Conservation (phyloP, 2,888 invertebrate genomes). For the Cataglyphis rosenhaueri region DNA sequence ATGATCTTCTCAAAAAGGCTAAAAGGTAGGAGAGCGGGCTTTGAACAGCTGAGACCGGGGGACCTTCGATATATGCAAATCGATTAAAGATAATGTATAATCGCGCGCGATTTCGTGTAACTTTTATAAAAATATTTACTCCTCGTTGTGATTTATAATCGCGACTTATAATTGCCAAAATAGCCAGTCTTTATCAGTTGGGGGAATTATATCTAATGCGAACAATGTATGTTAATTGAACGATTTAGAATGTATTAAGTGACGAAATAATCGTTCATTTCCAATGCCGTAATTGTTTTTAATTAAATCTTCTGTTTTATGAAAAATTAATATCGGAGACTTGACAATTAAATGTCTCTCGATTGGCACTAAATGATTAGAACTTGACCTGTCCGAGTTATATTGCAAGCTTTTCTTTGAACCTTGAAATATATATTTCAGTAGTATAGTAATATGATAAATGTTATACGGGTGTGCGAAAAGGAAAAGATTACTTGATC, state of each 20-base stretch:
- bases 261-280: background rate
- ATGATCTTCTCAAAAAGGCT: slow-evolving; percentile 86
- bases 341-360: background rate
- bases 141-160: background rate
- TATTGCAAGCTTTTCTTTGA: background rate
- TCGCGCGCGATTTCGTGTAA: background rate
- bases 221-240: background rate
- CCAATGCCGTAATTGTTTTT: background rate
- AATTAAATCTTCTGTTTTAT: background rate
- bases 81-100: background rate
- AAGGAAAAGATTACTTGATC: slow-evolving; percentile 18
- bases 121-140: background rate
- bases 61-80: background rate
- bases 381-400: background rate
- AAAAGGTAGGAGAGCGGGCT: slow-evolving; percentile 85
- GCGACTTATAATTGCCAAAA: background rate
- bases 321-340: background rate
- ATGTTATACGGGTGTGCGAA: background rate
- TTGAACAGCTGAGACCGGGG: background rate
- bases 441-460: background rate
- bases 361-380: background rate
- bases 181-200: background rate
- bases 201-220: background rate
- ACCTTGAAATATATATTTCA: background rate
- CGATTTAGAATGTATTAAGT: background rate